phyloP scores from a whole-genome alignment of 2,888 invertebrate genomes.

The Epinotia brunnichana region DNA sequence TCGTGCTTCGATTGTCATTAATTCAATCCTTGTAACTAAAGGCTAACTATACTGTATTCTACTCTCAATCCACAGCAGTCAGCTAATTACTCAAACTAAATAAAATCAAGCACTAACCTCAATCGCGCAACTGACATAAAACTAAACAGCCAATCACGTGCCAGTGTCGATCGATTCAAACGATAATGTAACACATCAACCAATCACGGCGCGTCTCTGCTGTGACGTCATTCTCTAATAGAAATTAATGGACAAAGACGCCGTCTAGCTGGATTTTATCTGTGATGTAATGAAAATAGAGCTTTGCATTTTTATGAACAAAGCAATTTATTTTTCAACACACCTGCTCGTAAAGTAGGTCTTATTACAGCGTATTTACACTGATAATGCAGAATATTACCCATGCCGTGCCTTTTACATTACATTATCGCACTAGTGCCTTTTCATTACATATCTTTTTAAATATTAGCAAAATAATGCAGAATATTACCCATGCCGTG shows the following conservation, averaged over 20 bases:
- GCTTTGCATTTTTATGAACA: conserved; percentile 28
- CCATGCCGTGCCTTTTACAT: no score
- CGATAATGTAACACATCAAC: conserved; percentile 50
- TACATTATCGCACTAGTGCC: no score
- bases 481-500: no score
- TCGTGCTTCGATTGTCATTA: no score
- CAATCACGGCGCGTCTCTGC: conserved; percentile 53
- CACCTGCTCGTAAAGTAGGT: no score
- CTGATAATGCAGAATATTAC: no score
- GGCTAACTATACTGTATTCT: background rate
- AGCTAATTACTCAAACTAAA: conserved; percentile 21
- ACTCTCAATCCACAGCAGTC: background rate
- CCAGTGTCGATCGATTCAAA: conserved; percentile 56
- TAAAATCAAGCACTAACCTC: conserved; percentile 21
- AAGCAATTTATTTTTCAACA: conserved; percentile 27
- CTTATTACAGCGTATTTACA: no score
- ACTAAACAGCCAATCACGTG: conserved; percentile 53
- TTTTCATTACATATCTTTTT: no score
- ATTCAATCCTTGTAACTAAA: background rate
- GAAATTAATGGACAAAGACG: conserved; percentile 43
- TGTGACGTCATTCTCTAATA: conserved; percentile 48
- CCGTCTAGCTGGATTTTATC: conserved; percentile 40
- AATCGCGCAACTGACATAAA: conserved; percentile 45
- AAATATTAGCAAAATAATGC: no score
- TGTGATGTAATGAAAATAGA: conserved; percentile 34